Base-by-base conservation (phyloP, 2,113 vertebrate genomes). In the Xenopus laevis region DNA sequence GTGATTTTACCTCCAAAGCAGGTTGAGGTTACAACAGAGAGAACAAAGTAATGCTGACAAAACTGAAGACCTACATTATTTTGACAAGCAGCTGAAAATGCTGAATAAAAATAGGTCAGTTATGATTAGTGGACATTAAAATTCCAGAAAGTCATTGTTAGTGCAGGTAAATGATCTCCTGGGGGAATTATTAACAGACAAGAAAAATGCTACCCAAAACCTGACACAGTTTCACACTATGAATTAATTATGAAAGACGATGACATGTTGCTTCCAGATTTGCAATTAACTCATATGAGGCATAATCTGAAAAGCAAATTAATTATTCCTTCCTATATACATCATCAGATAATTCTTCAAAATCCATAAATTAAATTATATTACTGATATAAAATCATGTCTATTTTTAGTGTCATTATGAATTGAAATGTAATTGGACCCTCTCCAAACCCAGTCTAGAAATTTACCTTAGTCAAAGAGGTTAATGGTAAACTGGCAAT, bases 111-210 rank as follows among this genome's bases (percentile, higher is more conserved):
- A 69, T 69, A 76, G 73, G 73, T 69, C 73, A 76, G n/a, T 44
- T 12, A 13, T 40, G 65, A 69, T 64, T 53, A 75, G 65, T 63
- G 65, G 64, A 50, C 40, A 18, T 10, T 13, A 17, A 63, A 27
- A 57, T 40, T 21, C 58, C 27, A 63, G 58, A 30, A 30, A 69
- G 59, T 55, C 66, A 76, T 23, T 63, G 66, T 57, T 69, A 69
- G 13, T 21, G 66, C 58, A 63, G 66, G 66, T 76, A 76, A 69
- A 76, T 63, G 44, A 62, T 76, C 66, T 55, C 66, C 59, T 23
- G 10, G 11, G 66, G 66, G 66, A 69, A 76, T 74, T 68, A 53
- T 44, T 63, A 76, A 63, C 59, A 40, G 65, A 21, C 45, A 63
- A 62, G 47, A 69, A 57, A 30, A 62, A 69, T 57, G 46, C 55